Conservation (phyloP, 2,888 invertebrate genomes). For the Dendrolimus houi region DNA sequence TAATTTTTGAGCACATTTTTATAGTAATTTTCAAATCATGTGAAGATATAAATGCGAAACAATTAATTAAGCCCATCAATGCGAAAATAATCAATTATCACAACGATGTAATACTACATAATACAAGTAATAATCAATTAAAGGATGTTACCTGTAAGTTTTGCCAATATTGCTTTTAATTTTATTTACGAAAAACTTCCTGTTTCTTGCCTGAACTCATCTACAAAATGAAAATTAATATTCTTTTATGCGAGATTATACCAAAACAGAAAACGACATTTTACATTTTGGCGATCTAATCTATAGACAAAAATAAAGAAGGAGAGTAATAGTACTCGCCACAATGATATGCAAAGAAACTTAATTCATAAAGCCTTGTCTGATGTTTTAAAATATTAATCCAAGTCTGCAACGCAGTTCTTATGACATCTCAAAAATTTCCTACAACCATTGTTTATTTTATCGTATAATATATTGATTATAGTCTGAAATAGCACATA, state of each 20-base stretch:
- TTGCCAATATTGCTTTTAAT: neutral
- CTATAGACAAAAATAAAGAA: slow-evolving; percentile 31
- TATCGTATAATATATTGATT: too few species aligned
- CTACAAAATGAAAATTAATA: slow-evolving; percentile 50
- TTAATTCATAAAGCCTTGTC: too few species aligned
- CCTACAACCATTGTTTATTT: too few species aligned
- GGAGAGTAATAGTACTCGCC: too few species aligned
- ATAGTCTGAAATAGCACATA: too few species aligned
- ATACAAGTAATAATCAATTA: neutral
- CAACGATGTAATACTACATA: neutral
- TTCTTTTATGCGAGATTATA: slow-evolving; percentile 54
- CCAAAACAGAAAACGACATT: slow-evolving; percentile 74
- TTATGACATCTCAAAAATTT: too few species aligned
- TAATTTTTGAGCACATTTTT: slow-evolving; percentile 3
- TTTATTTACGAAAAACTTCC: slow-evolving; percentile 25
- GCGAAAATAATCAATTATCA: slow-evolving; percentile 7
- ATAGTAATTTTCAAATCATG: too few species aligned
- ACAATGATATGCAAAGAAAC: too few species aligned
- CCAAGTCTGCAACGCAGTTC: too few species aligned
- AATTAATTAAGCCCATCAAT: slow-evolving; percentile 7
- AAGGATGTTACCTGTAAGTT: slow-evolving; percentile 11
- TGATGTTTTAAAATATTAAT: too few species aligned
- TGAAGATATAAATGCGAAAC: neutral
- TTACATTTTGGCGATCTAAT: slow-evolving; percentile 62
- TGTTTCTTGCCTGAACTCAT: slow-evolving; percentile 28